Evolutionary conservation across 2,113 vertebrate species (phyloP).

Genomic region (Psilopsiagon aymara): DNA sequence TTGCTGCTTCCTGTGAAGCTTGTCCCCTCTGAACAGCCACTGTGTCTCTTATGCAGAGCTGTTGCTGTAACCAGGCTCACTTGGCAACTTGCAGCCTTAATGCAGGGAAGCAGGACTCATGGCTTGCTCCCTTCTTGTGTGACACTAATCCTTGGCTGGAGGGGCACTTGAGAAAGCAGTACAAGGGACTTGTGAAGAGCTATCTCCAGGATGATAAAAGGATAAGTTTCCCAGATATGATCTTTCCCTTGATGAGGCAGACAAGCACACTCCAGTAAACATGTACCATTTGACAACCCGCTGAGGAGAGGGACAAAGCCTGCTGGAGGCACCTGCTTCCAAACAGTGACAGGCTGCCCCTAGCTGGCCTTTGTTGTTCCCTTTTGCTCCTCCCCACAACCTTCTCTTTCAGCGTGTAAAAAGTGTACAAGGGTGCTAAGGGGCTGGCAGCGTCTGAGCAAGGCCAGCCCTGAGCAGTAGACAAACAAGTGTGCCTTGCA

Average conservation of each 20-base stretch:
- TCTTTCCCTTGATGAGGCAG: neutral
- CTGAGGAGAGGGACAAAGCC: neutral
- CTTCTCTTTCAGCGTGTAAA: neutral
- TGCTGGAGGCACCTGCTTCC: neutral
- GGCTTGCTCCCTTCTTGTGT: neutral
- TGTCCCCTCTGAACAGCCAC: neutral
- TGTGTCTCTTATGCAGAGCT: neutral
- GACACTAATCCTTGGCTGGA: neutral
- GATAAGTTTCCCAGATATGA: neutral
- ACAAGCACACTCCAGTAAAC: neutral
- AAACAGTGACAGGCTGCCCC: neutral
- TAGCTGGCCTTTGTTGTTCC: neutral
- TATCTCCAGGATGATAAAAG: neutral
- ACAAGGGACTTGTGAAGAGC: neutral
- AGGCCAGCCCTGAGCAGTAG: neutral
- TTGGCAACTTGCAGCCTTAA: neutral
- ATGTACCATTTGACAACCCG: neutral
- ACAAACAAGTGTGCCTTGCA: neutral
- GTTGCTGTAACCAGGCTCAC: neutral
- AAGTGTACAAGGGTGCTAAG: neutral
- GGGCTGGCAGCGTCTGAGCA: neutral
- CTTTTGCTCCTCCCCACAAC: neutral
- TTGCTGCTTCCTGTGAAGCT: neutral
- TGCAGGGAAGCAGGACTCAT: fast-evolving
- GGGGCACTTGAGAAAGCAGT: neutral